A percentile compares a stretch with the other conserved stretches of the same genome.
phyloP scores from a whole-genome alignment of 2,797 vertebrate genomes.

The Sternarchorhynchus goeldii region DNA sequence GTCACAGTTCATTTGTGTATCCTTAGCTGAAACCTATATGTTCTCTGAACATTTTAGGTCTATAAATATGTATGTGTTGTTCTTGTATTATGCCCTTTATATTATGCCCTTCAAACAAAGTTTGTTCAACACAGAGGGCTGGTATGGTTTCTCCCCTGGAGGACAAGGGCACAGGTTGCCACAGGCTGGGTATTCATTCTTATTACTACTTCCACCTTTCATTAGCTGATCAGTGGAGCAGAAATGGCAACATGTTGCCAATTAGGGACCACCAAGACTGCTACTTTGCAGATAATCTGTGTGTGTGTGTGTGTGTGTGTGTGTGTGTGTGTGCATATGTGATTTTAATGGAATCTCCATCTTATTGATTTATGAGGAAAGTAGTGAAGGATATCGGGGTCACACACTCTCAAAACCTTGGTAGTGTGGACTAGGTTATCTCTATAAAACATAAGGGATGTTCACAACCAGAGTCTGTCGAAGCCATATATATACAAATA shows the following conservation, averaged over 20 bases:
- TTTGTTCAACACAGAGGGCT: constrained; percentile 3
- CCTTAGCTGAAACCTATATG: neutral
- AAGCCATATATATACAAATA: constrained; percentile 42
- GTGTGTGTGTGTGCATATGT: constrained; percentile 1
- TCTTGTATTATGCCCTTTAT: constrained; percentile 7
- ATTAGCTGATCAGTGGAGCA: constrained; percentile 13
- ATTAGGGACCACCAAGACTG: neutral
- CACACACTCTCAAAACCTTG: constrained; percentile 32
- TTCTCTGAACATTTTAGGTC: too few relatives aligned
- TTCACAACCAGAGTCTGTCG: constrained; percentile 26
- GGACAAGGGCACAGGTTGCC: constrained; percentile 9
- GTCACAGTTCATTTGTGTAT: neutral
- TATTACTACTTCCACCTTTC: constrained; percentile 1
- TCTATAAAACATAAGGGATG: constrained; percentile 11
- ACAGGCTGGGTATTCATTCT: constrained; percentile 18
- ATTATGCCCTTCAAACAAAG: constrained; percentile 15
- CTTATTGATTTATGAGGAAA: constrained; percentile 13
- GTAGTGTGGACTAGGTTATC: constrained; percentile 8
- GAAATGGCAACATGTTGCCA: constrained; percentile 4
- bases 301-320: neutral
- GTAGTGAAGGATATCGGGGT: constrained; percentile 21
- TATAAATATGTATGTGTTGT: neutral
- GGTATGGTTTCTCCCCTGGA: neutral
- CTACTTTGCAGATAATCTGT: constrained; percentile 2
- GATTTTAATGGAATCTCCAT: constrained; percentile 25